These are phyloP conservation scores for Phasianus colchicus DNA, from an alignment of 2,113 vertebrate genomes.

Conservation along the genomic window DNA sequence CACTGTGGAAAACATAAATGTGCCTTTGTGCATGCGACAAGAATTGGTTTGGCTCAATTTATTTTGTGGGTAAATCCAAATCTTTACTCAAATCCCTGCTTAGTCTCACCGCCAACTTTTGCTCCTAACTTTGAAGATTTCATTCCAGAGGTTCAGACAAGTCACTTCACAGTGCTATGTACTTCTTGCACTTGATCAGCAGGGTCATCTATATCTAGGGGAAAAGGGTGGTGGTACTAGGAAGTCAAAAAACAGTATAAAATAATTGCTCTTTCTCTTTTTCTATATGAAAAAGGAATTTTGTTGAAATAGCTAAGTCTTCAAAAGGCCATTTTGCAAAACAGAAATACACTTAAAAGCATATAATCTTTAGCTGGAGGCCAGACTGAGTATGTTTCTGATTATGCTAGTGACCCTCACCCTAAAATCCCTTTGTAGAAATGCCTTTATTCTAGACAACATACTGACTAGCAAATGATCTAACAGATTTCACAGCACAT, in stretches of 20 bases:
- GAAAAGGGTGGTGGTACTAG: not conserved
- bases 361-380: constrained; percentile 77
- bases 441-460: constrained; percentile 81
- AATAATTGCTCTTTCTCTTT: constrained; percentile 75
- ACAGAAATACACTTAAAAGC: constrained; percentile 80
- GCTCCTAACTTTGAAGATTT: constrained; percentile 54
- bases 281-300: constrained; percentile 67
- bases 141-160: constrained; percentile 33
- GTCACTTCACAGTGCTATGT: not conserved
- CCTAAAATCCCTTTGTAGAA: constrained; percentile 84
- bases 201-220: constrained; percentile 48
- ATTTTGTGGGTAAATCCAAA: constrained; percentile 36
- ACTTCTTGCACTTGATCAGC: constrained; percentile 64
- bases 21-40: constrained; percentile 18
- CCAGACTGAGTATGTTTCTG: constrained; percentile 82
- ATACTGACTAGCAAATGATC: constrained; percentile 85
- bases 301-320: constrained; percentile 67
- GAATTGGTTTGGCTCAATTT: constrained; percentile 27
- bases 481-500: constrained; percentile 88
- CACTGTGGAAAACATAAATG: not conserved
- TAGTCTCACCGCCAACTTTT: constrained; percentile 42
- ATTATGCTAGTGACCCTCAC: constrained; percentile 84
- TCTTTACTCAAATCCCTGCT: constrained; percentile 52
- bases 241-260: constrained; percentile 63
- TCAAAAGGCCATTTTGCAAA: constrained; percentile 77